phyloP scores from a whole-genome alignment of 2,797 vertebrate species.

The Xerus rutilus region DNA sequence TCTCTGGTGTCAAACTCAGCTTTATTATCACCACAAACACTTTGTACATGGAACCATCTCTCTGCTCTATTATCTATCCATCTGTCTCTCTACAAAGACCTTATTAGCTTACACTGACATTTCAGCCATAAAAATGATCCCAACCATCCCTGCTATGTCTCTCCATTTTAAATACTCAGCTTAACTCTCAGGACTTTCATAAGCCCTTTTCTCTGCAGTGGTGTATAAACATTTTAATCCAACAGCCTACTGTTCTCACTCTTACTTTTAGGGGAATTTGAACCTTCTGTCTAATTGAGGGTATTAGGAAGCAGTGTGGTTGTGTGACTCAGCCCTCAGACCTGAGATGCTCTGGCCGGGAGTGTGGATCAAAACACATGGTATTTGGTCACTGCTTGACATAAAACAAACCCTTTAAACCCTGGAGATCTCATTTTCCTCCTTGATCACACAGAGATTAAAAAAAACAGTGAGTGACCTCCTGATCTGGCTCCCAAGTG shows the following conservation, averaged over 20 bases:
- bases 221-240: slow-evolving; percentile 57
- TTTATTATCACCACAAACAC: background rate
- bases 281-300: slow-evolving; percentile 42
- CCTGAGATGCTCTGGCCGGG: background rate
- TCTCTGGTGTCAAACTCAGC: background rate
- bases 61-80: background rate
- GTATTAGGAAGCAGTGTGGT: background rate
- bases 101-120: slow-evolving; percentile 20
- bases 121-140: slow-evolving; percentile 52
- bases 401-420: slow-evolving; percentile 62
- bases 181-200: slow-evolving; percentile 63
- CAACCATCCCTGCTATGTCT: background rate
- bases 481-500: background rate
- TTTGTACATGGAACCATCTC: background rate
- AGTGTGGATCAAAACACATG: background rate
- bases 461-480: background rate
- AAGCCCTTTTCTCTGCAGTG: slow-evolving; percentile 53
- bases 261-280: slow-evolving; percentile 25
- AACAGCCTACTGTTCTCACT: background rate
- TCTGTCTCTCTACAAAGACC: background rate
- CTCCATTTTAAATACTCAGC: slow-evolving; percentile 39
- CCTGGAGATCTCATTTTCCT: slow-evolving; percentile 34
- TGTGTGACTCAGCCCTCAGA: background rate
- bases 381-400: background rate
- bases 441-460: background rate